Conservation (phyloP, 2,797 vertebrate genomes). For the Eulemur rubriventer region DNA sequence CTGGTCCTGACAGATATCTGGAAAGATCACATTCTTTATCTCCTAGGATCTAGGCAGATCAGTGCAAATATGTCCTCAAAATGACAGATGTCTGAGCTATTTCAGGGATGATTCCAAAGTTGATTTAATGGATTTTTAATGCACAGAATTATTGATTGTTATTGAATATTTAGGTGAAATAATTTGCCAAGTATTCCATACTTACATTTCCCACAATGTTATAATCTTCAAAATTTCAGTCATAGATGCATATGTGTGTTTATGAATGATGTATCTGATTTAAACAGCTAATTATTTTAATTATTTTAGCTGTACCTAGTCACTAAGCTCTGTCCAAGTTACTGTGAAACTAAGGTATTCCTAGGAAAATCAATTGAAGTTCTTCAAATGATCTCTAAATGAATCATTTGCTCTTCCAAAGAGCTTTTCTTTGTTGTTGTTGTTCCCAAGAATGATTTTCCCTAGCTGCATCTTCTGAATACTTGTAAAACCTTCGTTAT, state of each 20-base stretch:
- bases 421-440: background rate
- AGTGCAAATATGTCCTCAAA: background rate
- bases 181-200: constrained; percentile 12
- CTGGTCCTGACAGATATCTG: background rate
- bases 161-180: constrained; percentile 13
- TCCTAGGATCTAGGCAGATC: background rate
- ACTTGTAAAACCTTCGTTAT: background rate
- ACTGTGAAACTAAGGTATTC: constrained; percentile 19
- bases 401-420: constrained; percentile 35
- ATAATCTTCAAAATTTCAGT: background rate
- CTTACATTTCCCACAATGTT: constrained; percentile 10
- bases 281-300: constrained; percentile 36
- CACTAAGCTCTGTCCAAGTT: constrained; percentile 32
- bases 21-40: background rate
- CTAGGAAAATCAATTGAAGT: background rate
- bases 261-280: background rate
- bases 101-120: constrained; percentile 1
- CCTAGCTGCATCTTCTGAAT: constrained; percentile 37
- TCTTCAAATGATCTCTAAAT: constrained; percentile 48
- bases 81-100: background rate
- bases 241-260: background rate
- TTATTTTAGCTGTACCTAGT: background rate
- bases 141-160: background rate
- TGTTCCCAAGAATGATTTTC: constrained; percentile 1
- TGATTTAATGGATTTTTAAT: background rate